Percentiles rank a stretch among this genome's conserved stretches.
phyloP scores from a whole-genome alignment of 2,113 vertebrate genomes.

The Pluvialis apricaria region DNA sequence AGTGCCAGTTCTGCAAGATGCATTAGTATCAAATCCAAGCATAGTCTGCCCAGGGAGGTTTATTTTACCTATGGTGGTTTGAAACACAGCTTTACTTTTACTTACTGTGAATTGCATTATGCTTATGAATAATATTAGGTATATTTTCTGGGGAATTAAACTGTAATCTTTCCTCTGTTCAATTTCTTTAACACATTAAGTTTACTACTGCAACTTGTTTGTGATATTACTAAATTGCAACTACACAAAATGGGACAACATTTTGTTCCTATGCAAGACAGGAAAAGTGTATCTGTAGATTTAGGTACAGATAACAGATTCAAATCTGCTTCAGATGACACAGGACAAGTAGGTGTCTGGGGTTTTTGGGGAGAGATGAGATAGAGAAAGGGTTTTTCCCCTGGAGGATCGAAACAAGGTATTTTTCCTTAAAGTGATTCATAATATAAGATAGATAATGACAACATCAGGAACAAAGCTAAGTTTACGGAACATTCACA shows the following conservation, averaged over 20 bases:
- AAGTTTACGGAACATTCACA: neutral
- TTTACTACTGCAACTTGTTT: slow-evolving; percentile 6
- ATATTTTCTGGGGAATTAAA: slow-evolving; percentile 22
- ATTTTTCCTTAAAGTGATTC: slow-evolving; percentile 25
- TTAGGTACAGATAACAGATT: slow-evolving; percentile 18
- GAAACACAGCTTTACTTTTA: slow-evolving; percentile 7
- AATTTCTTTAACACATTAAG: neutral
- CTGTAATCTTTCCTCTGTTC: neutral
- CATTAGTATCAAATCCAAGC: neutral
- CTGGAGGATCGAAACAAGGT: neutral
- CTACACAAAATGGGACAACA: slow-evolving; percentile 49
- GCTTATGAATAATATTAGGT: neutral
- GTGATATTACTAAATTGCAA: neutral
- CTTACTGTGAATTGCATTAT: neutral
- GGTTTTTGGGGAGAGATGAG: slow-evolving; percentile 11
- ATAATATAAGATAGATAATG: neutral
- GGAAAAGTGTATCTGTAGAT: slow-evolving; percentile 39
- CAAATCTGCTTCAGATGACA: slow-evolving; percentile 21
- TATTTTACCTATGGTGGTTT: neutral
- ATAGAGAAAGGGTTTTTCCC: slow-evolving; percentile 43
- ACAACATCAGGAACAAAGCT: neutral
- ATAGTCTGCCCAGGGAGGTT: neutral
- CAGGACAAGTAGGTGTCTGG: slow-evolving; percentile 28
- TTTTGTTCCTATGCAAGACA: slow-evolving; percentile 48
- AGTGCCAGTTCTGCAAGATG: neutral